These are phyloP conservation scores for Drosophila lacertosa DNA, from an alignment of 1,140 invertebrate species.

Conservation along the genomic window DNA sequence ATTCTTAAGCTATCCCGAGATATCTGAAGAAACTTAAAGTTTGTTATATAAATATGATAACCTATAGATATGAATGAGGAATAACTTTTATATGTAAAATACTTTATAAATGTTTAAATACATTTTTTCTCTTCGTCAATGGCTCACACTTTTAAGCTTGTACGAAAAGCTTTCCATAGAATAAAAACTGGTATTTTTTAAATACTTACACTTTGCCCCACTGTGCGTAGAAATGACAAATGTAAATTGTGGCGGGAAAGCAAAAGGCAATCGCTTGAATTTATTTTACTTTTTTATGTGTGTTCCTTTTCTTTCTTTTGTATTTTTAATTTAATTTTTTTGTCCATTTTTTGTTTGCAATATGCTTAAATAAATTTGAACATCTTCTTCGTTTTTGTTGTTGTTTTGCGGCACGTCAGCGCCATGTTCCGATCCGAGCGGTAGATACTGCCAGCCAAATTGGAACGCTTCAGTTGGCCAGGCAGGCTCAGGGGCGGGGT, in stretches of 20 bases:
- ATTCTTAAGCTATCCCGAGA: no score
- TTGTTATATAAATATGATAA: no score
- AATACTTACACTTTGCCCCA: conserved; percentile 43
- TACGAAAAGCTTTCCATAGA: no score
- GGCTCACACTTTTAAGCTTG: no score
- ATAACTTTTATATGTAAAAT: no score
- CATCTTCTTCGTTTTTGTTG: conserved; percentile 35
- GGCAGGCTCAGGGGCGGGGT: neutral
- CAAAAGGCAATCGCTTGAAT: conserved; percentile 64
- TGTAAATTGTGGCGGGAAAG: conserved; percentile 61
- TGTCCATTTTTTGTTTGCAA: conserved; percentile 18
- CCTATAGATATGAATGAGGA: no score
- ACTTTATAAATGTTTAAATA: no score
- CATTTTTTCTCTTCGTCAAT: no score
- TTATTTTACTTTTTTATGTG: conserved; percentile 57
- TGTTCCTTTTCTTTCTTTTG: neutral
- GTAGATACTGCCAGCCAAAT: conserved; percentile 56
- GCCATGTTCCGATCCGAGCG: conserved; percentile 66
- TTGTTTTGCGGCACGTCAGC: conserved; percentile 56
- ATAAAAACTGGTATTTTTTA: no score
- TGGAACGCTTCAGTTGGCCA: conserved; percentile 26
- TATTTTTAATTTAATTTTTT: no score
- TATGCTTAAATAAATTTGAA: conserved; percentile 75
- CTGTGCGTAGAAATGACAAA: conserved; percentile 67
- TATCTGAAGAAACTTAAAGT: no score